Conservation (phyloP, 2,888 invertebrate genomes). For the Acholoe squamosa region DNA sequence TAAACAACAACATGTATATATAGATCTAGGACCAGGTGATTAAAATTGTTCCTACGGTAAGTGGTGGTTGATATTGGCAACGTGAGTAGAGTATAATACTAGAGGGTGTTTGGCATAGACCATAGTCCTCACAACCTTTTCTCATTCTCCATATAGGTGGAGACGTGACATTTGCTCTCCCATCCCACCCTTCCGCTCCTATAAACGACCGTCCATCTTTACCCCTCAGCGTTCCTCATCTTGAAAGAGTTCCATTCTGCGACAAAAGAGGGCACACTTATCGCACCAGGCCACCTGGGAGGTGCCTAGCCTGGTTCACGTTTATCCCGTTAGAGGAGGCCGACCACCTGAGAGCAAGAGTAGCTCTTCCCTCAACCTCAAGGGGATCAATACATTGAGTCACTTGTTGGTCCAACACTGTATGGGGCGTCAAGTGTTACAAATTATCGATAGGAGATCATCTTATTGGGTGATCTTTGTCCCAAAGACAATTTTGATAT, state of each 20-base stretch:
- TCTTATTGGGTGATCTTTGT: too few relatives aligned
- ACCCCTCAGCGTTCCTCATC: neutral
- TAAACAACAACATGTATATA: too few relatives aligned
- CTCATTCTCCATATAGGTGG: too few relatives aligned
- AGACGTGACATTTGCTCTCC: neutral
- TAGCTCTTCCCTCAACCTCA: neutral
- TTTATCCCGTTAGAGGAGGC: neutral
- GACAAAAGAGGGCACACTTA: constrained; percentile 28
- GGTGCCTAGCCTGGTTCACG: neutral
- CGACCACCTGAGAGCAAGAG: neutral
- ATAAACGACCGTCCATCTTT: neutral
- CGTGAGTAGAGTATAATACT: too few relatives aligned
- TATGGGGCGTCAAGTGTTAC: neutral
- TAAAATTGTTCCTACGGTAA: too few relatives aligned
- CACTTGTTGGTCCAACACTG: neutral
- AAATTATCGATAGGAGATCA: too few relatives aligned
- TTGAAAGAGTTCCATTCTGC: neutral
- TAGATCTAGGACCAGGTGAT: too few relatives aligned
- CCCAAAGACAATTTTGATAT: too few relatives aligned
- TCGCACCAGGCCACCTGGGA: constrained; percentile 1
- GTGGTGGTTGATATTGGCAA: too few relatives aligned
- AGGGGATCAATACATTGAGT: neutral
- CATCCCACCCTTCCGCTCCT: neutral
- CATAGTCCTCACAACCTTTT: too few relatives aligned
- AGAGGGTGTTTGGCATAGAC: too few relatives aligned